Conservation (phyloP, 2,888 invertebrate species). For the Bembecia ichneumoniformis region DNA sequence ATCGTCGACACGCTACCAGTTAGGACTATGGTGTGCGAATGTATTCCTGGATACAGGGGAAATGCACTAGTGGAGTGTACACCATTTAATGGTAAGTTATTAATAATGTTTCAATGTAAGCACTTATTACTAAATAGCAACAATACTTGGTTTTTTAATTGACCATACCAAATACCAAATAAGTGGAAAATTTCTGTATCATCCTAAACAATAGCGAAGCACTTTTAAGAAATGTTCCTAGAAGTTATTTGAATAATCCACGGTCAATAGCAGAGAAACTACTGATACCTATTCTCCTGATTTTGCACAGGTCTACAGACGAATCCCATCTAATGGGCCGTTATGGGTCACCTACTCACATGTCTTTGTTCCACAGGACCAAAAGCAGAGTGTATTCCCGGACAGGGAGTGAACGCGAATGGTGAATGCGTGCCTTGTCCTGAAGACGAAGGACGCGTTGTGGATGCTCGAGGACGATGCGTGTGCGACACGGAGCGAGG, state of each 20-base stretch:
- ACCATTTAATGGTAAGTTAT: slow-evolving; percentile 77
- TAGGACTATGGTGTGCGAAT: slow-evolving; percentile 90
- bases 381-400: slow-evolving; percentile 81
- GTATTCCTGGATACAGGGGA: slow-evolving; percentile 87
- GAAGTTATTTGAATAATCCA: too few relatives aligned
- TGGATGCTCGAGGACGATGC: slow-evolving; percentile 85
- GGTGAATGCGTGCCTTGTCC: slow-evolving; percentile 85
- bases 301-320: too few relatives aligned
- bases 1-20: slow-evolving; percentile 87
- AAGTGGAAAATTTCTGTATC: not conserved
- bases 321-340: too few relatives aligned
- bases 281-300: too few relatives aligned
- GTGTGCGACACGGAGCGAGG: slow-evolving; percentile 86
- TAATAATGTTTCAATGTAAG: not conserved
- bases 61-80: slow-evolving; percentile 86
- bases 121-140: not conserved
- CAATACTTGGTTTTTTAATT: not conserved
- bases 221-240: too few relatives aligned
- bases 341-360: too few relatives aligned
- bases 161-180: not conserved
- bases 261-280: too few relatives aligned
- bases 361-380: slow-evolving; percentile 25
- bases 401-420: slow-evolving; percentile 80
- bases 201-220: not conserved
- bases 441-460: slow-evolving; percentile 78